Conservation (phyloP, 1,140 invertebrate species). For the Trialeurodes vaporariorum region DNA sequence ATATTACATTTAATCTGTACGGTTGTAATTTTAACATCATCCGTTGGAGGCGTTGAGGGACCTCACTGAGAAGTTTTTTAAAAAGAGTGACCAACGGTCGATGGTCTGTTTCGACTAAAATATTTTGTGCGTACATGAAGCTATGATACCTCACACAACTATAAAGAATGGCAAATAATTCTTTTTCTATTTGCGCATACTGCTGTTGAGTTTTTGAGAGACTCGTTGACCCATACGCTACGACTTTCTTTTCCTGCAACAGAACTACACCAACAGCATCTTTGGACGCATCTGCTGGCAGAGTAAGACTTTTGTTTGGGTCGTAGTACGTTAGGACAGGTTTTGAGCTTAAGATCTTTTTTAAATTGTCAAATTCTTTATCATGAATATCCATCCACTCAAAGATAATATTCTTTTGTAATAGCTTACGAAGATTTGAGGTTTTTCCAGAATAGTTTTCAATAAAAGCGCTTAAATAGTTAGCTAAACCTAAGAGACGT, state of each 20-base stretch:
- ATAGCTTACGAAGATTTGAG: no score
- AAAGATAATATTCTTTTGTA: no score
- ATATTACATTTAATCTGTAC: conserved; percentile 28
- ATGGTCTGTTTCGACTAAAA: conserved; percentile 32
- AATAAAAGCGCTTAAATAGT: no score
- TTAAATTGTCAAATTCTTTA: no score
- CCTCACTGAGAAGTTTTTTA: conserved; percentile 21
- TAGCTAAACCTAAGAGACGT: no score
- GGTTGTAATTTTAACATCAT: conserved; percentile 32
- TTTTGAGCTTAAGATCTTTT: no score
- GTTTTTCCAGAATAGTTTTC: no score
- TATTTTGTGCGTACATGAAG: conserved; percentile 19
- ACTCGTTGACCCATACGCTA: conserved; percentile 29
- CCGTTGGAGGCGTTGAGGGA: conserved; percentile 30
- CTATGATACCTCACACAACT: conserved; percentile 27
- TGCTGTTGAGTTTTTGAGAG: conserved; percentile 27
- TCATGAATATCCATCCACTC: no score
- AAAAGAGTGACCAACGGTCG: conserved; percentile 30
- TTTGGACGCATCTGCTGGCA: conserved; percentile 31
- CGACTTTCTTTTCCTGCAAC: conserved; percentile 29
- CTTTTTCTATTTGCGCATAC: conserved; percentile 22
- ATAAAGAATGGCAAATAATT: conserved; percentile 28
- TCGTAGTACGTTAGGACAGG: no score
- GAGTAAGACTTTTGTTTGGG: conserved; percentile 21
- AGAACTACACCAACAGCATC: conserved; percentile 29